Evolutionary conservation across 2,113 vertebrate genomes (phyloP), one percentile per base, ranked within the genome.

Genomic region (Ptilonorhynchus violaceus): DNA sequence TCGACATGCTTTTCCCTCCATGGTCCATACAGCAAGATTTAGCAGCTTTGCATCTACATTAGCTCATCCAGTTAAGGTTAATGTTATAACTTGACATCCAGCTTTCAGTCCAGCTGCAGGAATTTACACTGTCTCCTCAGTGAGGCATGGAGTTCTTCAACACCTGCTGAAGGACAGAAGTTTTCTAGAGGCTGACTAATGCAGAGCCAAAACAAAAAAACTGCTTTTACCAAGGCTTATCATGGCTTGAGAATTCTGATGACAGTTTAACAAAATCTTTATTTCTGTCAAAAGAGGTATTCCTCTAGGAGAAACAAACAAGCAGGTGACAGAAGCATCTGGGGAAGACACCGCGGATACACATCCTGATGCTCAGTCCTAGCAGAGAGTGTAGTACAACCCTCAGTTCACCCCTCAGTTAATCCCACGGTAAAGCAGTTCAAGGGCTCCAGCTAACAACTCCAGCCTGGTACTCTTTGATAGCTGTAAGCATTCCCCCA

Each of bases 341-440:
- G 55, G 4, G 8, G n/a, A 78, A 69, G 37, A 13, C 53, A 63
- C 7, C 11, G 11, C 1, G 3, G 42, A 58, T 42, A 53, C 0
- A 0, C 24, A 79, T 37, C 35, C 12, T 60, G 41, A 52, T 5
- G 12, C 33, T 37, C 33, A 67, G 30, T 42, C 31, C 22, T 11
- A 58, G n/a, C 4, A 37, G 22, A 67, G 33, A 37, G 30, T 11
- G 33, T 3, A 67, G 27, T n/a, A n/a, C n/a, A n/a, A n/a, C n/a
- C n/a, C n/a, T n/a, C 42, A 49, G n/a, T 39, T 84, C 31, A 56
- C 30, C 39, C 13, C 68, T 75, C 1, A 0, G 55, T 69, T 53
- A 87, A 76, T 42, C n/a, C 37, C 8, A 8, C 0, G 6, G 33
- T 76, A 72, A 72, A 0, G 0, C 0, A 47, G 37, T 24, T 67